Conservation (phyloP, 1,140 invertebrate genomes). For the Trissolcus basalis region DNA sequence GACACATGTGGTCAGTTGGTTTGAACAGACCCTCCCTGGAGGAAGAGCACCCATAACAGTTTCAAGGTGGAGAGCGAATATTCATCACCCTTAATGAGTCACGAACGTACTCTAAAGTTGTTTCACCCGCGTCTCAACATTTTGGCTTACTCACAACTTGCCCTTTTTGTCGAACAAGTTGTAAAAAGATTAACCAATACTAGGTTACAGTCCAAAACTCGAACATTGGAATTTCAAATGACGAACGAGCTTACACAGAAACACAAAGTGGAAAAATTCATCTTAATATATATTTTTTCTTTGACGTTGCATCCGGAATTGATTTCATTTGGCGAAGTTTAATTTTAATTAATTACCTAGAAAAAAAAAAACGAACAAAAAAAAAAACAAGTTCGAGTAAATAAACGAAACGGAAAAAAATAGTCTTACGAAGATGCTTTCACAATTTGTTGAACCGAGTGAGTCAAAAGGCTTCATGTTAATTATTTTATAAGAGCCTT, state of each 20-base stretch:
- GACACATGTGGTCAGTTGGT: conserved; percentile 23
- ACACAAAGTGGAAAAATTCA: no score
- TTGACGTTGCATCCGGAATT: no score
- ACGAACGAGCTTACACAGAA: no score
- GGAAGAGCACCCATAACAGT: conserved; percentile 14
- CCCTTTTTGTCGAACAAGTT: neutral
- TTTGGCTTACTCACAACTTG: neutral
- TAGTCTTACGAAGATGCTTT: neutral
- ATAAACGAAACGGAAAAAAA: no score
- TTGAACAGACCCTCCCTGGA: conserved; percentile 2
- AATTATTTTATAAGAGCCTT: conserved; percentile 8
- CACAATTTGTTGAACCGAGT: conserved; percentile 8
- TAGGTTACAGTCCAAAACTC: no score
- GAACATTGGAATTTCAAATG: no score
- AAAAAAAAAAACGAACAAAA: no score
- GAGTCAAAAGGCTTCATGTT: conserved; percentile 21
- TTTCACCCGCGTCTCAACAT: neutral
- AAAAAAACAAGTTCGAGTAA: no score
- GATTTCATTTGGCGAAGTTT: no score
- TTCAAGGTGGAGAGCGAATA: conserved; percentile 22
- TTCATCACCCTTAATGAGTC: conserved; percentile 31
- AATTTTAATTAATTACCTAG: no score
- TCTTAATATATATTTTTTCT: no score
- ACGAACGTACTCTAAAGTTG: conserved; percentile 21
- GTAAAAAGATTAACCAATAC: neutral